These are phyloP conservation scores for Cryptocephalus primarius DNA, from an alignment of 2,888 invertebrate genomes.

Conservation along the genomic window DNA sequence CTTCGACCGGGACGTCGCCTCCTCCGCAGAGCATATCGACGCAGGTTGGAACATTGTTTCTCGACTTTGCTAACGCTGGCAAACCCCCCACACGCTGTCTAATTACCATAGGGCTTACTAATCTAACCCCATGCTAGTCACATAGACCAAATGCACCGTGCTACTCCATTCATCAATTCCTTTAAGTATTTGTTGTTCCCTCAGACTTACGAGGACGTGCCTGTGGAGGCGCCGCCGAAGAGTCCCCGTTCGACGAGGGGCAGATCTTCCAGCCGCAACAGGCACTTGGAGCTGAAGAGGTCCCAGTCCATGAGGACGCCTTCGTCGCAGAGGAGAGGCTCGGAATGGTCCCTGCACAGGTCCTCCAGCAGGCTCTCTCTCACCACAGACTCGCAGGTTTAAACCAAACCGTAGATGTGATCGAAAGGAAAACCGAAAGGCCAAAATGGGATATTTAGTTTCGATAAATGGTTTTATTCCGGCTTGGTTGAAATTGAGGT, in stretches of 20 bases:
- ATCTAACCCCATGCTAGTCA: background rate
- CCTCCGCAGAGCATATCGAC: slow-evolving; percentile 81
- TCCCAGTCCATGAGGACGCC: slow-evolving; percentile 31
- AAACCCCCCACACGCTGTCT: no score
- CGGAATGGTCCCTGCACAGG: slow-evolving; percentile 41
- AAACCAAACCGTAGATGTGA: background rate
- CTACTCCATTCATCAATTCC: no score
- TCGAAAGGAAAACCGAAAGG: background rate
- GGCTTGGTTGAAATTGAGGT: no score
- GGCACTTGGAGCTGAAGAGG: slow-evolving; percentile 25
- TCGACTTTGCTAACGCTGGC: no score
- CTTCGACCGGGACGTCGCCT: slow-evolving; percentile 72
- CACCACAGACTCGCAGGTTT: slow-evolving; percentile 55
- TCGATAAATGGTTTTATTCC: no score
- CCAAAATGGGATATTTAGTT: background rate
- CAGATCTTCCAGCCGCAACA: slow-evolving; percentile 17
- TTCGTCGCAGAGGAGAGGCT: slow-evolving; percentile 20
- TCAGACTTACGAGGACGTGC: slow-evolving; percentile 44
- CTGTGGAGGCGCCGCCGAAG: slow-evolving; percentile 13
- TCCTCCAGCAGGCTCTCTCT: slow-evolving; percentile 56
- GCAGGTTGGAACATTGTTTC: slow-evolving; percentile 40
- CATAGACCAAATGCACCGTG: no score
- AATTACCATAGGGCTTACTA: background rate
- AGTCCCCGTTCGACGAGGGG: slow-evolving; percentile 18
- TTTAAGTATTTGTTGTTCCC: no score